Base-by-base conservation (phyloP, 2,797 vertebrate species). In the Parambassis ranga region DNA sequence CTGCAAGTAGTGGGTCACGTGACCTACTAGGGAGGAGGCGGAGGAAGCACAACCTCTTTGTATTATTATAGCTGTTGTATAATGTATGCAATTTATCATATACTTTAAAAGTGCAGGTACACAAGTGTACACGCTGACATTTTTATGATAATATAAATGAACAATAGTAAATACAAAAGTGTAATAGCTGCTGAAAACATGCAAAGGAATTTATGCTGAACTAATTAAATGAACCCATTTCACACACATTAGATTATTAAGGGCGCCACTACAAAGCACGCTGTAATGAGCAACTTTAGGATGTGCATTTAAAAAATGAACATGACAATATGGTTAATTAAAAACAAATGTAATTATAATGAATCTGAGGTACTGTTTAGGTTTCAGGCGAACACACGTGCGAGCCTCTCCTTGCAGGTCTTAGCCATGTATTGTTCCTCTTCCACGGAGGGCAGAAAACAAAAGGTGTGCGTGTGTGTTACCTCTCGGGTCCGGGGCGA, bases 401-500 rank as follows among this genome's bases (percentile, higher is more conserved):
- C 32, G 66, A 44, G 27, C 20, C 15, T 14, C 11, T 38, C 26
- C 37, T 39, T 51, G 38, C 46, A 63, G 46, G 46, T 50, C 47
- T 57, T 31, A 19, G 22, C 16, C 43, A 16, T 41, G 22, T 1
- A 16, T 35, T 30, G 9, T 19, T 18, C 44, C 2, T 35, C 31
- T 26, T 26, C 37, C 30, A 64, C 52, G 46, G 52, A 71, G 37
- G 43, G n/a, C 9, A 43, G 47, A 23, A 27, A 44, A 22, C 35
- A 57, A 65, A 46, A 55, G 1, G 43, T 27, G 58, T 52, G 75
- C 71, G 81, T 71, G 50, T 53, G 63, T 42, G 68, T 93, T 93
- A 93, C 92, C 92, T 93, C 51, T 3, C 1, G 62, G 42, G 11
- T 89, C 83, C 58, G 10, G 28, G 38, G 14, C 39, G 26, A 48